Percentiles rank a stretch among this genome's conserved stretches.
These are phyloP conservation scores for Carcina quercana DNA, from an alignment of 2,888 invertebrate genomes.

Conservation along the genomic window DNA sequence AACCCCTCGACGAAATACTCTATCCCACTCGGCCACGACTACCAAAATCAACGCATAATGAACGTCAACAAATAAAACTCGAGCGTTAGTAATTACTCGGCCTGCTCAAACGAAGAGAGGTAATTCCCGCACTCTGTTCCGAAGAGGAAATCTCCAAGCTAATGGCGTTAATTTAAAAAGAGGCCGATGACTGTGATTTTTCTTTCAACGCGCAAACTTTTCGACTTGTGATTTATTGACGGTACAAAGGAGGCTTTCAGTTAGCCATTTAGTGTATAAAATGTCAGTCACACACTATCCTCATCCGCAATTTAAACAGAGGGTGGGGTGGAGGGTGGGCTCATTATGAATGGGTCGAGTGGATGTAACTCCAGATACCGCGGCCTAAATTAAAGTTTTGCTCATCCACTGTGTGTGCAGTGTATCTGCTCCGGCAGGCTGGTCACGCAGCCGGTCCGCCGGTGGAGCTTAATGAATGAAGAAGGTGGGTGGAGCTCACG, in stretches of 20 bases:
- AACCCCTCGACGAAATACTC: conserved; percentile 31
- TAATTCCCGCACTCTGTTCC: conserved; percentile 70
- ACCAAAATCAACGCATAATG: conserved; percentile 68
- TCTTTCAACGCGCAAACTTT: conserved; percentile 49
- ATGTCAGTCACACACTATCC: conserved; percentile 55
- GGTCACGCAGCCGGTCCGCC: conserved; percentile 53
- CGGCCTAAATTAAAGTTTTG: conserved; percentile 64
- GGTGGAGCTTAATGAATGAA: conserved; percentile 74
- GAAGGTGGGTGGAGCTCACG: conserved; percentile 44
- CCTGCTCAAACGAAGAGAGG: conserved; percentile 63
- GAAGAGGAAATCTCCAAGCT: conserved; percentile 66
- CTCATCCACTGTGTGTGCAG: conserved; percentile 51
- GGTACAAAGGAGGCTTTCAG: conserved; percentile 29
- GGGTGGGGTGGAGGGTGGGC: conserved; percentile 53
- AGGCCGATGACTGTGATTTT: conserved; percentile 69
- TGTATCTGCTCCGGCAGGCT: conserved; percentile 50
- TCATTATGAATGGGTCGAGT: conserved; percentile 54
- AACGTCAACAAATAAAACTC: conserved; percentile 74
- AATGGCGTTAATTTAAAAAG: conserved; percentile 74
- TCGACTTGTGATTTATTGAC: conserved; percentile 61
- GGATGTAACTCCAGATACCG: conserved; percentile 43
- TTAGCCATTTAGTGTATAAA: conserved; percentile 32
- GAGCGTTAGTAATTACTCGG: conserved; percentile 73
- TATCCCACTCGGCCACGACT: conserved; percentile 39
- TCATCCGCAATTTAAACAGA: conserved; percentile 53